Evolutionary conservation across 2,797 vertebrate genomes (phyloP).

Genomic region (Remorina albescens): DNA sequence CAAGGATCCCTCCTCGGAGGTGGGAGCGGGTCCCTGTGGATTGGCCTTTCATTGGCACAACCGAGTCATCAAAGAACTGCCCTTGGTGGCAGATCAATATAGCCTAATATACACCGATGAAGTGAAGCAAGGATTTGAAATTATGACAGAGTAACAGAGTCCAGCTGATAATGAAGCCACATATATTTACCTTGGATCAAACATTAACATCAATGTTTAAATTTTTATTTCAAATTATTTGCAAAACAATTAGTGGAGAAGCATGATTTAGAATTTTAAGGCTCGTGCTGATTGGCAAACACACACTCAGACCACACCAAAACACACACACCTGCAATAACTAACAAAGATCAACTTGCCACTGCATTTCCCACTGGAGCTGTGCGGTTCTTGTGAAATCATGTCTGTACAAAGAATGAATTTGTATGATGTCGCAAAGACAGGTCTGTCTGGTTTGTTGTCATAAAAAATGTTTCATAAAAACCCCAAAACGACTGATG

Average conservation of each 20-base stretch:
- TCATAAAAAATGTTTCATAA: not conserved
- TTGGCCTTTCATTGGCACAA: conserved; percentile 26
- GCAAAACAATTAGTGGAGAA: conserved; percentile 10
- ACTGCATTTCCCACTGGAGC: conserved; percentile 9
- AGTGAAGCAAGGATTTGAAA: conserved; percentile 2
- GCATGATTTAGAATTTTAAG: not conserved
- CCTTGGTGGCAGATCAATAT: conserved; percentile 43
- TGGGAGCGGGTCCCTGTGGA: conserved; percentile 32
- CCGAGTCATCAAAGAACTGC: conserved; percentile 29
- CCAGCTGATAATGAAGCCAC: conserved; percentile 23
- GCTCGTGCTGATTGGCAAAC: conserved; percentile 3
- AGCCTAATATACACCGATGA: conserved; percentile 25
- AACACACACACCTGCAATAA: conserved; percentile 42
- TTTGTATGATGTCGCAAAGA: conserved; percentile 4
- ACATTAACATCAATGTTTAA: conserved; percentile 31
- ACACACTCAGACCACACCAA: conserved; percentile 35
- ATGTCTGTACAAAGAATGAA: not conserved
- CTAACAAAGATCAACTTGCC: conserved; percentile 16
- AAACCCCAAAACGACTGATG: too few relatives aligned
- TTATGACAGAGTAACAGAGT: conserved; percentile 3
- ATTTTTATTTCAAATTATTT: too few relatives aligned
- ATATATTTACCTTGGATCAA: conserved; percentile 1
- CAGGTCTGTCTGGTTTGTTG: conserved; percentile 46
- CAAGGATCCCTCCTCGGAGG: conserved; percentile 29
- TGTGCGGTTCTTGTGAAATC: conserved; percentile 24